phyloP scores from a whole-genome alignment of 1,140 invertebrate genomes.

The Ostrea denselamellosa region DNA sequence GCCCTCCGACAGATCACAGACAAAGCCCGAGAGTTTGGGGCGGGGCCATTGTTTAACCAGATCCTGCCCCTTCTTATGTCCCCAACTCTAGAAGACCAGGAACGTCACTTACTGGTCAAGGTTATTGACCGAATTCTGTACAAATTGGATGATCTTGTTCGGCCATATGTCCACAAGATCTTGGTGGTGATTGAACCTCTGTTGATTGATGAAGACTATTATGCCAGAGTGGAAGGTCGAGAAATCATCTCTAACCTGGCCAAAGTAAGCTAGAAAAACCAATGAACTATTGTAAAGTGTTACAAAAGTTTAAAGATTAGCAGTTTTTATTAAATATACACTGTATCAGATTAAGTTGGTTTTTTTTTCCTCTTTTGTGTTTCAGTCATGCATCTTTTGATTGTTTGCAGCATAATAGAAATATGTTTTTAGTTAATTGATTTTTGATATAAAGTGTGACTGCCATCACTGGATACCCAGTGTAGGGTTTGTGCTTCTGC shows the following conservation, averaged over 20 bases:
- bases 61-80: slow-evolving; percentile 99
- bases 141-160: slow-evolving; percentile 98
- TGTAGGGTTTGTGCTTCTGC: too few relatives aligned
- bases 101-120: slow-evolving; percentile 99
- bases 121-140: slow-evolving; percentile 98
- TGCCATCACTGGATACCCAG: too few relatives aligned
- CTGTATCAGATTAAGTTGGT: too few relatives aligned
- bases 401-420: too few relatives aligned
- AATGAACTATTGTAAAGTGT: too few relatives aligned
- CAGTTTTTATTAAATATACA: too few relatives aligned
- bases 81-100: slow-evolving; percentile 99
- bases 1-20: slow-evolving; percentile 98
- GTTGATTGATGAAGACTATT: slow-evolving; percentile 99
- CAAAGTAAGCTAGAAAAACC: slow-evolving; percentile 84
- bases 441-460: too few relatives aligned
- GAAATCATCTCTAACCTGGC: slow-evolving; percentile 99
- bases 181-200: slow-evolving; percentile 99
- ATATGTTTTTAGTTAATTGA: too few relatives aligned
- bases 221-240: slow-evolving; percentile 98
- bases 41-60: slow-evolving; percentile 98
- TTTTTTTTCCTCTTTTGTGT: too few relatives aligned
- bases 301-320: too few relatives aligned
- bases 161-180: slow-evolving; percentile 99
- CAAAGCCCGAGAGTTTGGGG: slow-evolving; percentile 98
- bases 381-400: too few relatives aligned